phyloP scores from a whole-genome alignment of 2,113 vertebrate genomes.

The Brachyhypopomus occidentalis region DNA sequence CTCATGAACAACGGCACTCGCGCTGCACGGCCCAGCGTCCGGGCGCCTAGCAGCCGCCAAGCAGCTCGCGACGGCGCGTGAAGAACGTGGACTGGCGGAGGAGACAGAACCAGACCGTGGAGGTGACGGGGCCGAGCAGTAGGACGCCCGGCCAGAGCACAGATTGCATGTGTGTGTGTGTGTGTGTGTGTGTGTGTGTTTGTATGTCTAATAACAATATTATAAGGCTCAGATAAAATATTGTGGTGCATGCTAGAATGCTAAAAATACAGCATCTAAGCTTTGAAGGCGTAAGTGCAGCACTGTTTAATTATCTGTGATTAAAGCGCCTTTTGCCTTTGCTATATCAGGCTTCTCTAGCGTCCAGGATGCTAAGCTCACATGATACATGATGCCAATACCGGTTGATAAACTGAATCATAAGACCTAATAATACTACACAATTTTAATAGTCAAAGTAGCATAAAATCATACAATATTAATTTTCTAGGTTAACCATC shows the following conservation, averaged over 20 bases:
- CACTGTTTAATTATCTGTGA: conserved; percentile 1
- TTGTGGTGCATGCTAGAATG: neutral
- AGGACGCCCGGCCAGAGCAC: neutral
- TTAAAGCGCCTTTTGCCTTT: conserved; percentile 19
- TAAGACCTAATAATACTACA: conserved; percentile 13
- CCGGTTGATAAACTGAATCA: conserved; percentile 29
- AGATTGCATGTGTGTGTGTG: neutral
- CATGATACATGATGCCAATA: conserved; percentile 30
- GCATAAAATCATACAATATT: conserved; percentile 16
- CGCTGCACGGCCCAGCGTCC: conserved; percentile 3
- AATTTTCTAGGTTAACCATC: conserved; percentile 33
- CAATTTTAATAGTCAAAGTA: conserved; percentile 22
- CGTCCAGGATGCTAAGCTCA: conserved; percentile 23
- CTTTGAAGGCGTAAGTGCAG: conserved; percentile 7
- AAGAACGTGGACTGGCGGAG: conserved; percentile 19
- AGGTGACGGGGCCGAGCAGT: neutral
- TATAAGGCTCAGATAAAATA: neutral
- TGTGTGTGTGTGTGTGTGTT: neutral
- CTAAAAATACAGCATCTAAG: neutral
- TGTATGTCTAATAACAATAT: neutral
- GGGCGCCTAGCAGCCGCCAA: conserved; percentile 27
- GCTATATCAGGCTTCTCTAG: conserved; percentile 32
- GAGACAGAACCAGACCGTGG: neutral
- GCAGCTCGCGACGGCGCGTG: conserved; percentile 3
- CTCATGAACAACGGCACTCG: neutral